phyloP scores from a whole-genome alignment of 2,797 vertebrate species.

The Poliocrania exsul region DNA sequence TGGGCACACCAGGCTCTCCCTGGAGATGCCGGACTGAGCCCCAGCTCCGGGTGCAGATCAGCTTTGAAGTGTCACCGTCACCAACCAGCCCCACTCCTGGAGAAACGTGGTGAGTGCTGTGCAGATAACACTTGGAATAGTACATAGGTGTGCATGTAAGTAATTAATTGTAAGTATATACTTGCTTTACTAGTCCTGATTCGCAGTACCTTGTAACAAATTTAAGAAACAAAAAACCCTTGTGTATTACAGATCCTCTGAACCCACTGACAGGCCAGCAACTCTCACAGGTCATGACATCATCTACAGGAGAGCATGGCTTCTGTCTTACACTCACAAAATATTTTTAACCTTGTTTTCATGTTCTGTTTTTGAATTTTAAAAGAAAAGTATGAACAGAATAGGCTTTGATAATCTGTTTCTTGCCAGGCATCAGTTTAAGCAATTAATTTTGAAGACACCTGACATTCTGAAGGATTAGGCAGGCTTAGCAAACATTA shows the following conservation, averaged over 20 bases:
- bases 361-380: background rate
- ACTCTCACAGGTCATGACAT: background rate
- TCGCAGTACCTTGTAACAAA: background rate
- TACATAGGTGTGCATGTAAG: background rate
- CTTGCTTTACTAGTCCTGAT: background rate
- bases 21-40: background rate
- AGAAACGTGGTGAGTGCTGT: background rate
- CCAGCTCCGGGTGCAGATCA: accelerated
- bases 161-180: background rate
- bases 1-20: accelerated
- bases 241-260: background rate
- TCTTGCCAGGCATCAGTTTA: background rate
- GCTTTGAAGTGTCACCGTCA: background rate
- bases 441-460: background rate
- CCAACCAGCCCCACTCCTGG: background rate
- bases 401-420: background rate
- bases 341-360: background rate
- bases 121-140: background rate
- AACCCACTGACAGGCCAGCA: background rate
- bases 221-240: background rate
- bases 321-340: background rate
- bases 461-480: background rate
- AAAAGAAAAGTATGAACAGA: background rate
- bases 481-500: background rate
- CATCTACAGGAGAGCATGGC: background rate